These are phyloP conservation scores for Rhombomys opimus DNA, from an alignment of 2,113 vertebrate species.

Conservation along the genomic window DNA sequence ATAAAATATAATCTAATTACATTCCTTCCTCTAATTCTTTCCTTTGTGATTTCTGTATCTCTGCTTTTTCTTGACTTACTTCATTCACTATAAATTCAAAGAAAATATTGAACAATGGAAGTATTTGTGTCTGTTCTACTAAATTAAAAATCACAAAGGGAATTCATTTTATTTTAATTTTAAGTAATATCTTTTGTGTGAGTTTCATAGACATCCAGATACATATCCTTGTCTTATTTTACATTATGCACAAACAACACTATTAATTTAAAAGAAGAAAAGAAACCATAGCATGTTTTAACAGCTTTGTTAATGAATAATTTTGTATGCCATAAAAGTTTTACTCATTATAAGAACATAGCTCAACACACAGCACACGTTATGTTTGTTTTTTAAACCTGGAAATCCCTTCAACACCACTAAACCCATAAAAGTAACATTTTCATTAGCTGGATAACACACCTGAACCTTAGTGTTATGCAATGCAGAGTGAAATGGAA, in stretches of 20 bases:
- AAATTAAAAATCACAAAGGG: slow-evolving; percentile 36
- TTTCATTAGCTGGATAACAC: slow-evolving; percentile 52
- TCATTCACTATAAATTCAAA: slow-evolving; percentile 9
- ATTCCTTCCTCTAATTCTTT: slow-evolving; percentile 21
- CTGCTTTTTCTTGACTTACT: slow-evolving; percentile 36
- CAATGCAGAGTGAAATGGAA: slow-evolving; percentile 38
- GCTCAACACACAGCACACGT: slow-evolving; percentile 23
- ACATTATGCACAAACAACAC: slow-evolving; percentile 32
- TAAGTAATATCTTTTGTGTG: slow-evolving; percentile 30
- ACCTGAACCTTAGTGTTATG: slow-evolving; percentile 13
- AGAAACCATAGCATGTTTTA: slow-evolving; percentile 39
- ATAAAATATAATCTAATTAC: neutral
- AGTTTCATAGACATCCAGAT: neutral
- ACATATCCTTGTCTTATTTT: slow-evolving; percentile 33
- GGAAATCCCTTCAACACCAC: slow-evolving; percentile 29
- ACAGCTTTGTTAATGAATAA: slow-evolving; percentile 36
- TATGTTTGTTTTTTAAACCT: slow-evolving; percentile 46
- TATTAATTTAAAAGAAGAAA: slow-evolving; percentile 28
- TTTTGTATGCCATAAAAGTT: slow-evolving; percentile 40
- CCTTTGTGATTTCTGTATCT: neutral
- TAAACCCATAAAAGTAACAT: slow-evolving; percentile 62
- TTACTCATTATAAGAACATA: slow-evolving; percentile 11
- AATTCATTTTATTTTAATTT: slow-evolving; percentile 7
- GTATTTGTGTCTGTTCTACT: neutral
- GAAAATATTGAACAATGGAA: slow-evolving; percentile 14